Evolutionary conservation across 23 tunicate species (phyloP).

Genomic region (Trididemnum nubilum): DNA sequence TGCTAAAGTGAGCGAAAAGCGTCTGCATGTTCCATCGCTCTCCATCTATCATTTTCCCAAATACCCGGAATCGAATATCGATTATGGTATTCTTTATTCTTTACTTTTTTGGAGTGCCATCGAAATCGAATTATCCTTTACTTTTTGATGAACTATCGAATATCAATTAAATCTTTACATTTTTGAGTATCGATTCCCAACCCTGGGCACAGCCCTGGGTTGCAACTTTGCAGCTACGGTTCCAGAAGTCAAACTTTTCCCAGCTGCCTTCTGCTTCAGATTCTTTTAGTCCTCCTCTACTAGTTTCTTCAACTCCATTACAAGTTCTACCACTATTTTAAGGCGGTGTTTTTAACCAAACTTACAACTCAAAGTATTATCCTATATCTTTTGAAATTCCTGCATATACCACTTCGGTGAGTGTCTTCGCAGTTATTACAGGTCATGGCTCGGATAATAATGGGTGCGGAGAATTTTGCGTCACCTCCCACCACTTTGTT

Average conservation of each 20-base stretch:
- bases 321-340: constrained; percentile 37
- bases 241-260: not conserved
- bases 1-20: too few species aligned
- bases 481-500: constrained; percentile 41
- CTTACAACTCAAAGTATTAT: constrained; percentile 44
- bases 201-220: too few species aligned
- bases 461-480: constrained; percentile 65
- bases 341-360: constrained; percentile 52
- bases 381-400: constrained; percentile 24
- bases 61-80: too few species aligned
- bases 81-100: too few species aligned
- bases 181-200: too few species aligned
- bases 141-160: too few species aligned
- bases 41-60: too few species aligned
- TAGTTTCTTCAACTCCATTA: not conserved
- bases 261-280: not conserved
- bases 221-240: constrained; percentile 34
- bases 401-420: not conserved
- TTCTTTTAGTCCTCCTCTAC: not conserved
- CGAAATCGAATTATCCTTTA: too few species aligned
- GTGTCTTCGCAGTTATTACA: constrained; percentile 48
- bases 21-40: too few species aligned
- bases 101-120: too few species aligned
- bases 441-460: constrained; percentile 66
- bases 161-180: too few species aligned